Evolutionary conservation across 2,888 invertebrate species (phyloP).

Genomic region (Cheilosia scutellata): DNA sequence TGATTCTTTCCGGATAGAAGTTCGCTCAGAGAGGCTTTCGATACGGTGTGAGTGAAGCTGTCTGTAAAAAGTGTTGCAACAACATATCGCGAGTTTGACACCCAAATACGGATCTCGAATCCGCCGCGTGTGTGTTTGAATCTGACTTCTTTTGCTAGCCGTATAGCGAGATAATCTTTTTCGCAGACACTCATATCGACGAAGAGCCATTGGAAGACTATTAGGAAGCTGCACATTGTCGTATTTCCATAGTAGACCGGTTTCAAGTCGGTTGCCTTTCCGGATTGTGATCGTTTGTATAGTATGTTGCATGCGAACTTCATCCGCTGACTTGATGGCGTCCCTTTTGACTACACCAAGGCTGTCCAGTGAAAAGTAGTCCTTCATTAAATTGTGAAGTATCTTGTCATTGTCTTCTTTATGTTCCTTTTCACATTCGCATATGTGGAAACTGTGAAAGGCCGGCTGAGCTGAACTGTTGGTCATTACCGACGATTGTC

Average conservation of each 20-base stretch:
- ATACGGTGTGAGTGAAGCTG: too few relatives aligned
- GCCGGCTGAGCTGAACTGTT: background rate
- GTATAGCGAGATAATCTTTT: conserved; percentile 35
- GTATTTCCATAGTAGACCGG: conserved; percentile 76
- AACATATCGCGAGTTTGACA: background rate
- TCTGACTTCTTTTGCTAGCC: background rate
- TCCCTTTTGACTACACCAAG: conserved; percentile 7
- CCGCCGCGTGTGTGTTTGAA: background rate
- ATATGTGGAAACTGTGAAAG: conserved; percentile 44
- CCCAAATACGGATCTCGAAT: too few relatives aligned
- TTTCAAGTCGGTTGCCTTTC: conserved; percentile 50
- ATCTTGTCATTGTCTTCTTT: background rate
- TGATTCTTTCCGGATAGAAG: too few relatives aligned
- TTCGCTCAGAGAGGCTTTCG: conserved; percentile 76
- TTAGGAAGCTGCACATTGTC: conserved; percentile 52
- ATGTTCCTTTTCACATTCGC: conserved; percentile 19
- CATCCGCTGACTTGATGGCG: conserved; percentile 25
- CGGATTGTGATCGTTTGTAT: conserved; percentile 34
- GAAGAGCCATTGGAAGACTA: conserved; percentile 64
- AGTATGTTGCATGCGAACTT: conserved; percentile 30
- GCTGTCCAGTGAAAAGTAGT: conserved; percentile 13
- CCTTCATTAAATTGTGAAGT: conserved; percentile 11
- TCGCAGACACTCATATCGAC: conserved; percentile 65
- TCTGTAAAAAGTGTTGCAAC: background rate
- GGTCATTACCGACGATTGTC: background rate